phyloP scores from a whole-genome alignment of 2,113 vertebrate genomes.

The Athene cunicularia region DNA sequence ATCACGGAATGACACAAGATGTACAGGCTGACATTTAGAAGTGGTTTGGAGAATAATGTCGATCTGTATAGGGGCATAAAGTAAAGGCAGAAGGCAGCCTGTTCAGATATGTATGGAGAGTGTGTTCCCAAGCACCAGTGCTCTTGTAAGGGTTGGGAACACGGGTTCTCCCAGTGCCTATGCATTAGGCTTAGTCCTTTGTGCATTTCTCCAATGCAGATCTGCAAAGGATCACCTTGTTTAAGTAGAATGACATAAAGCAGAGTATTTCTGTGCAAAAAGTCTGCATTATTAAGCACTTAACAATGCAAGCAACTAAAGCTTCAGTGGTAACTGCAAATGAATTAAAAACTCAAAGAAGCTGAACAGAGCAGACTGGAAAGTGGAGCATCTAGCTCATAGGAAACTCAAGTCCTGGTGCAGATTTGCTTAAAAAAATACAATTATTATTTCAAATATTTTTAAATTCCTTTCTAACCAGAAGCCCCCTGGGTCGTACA shows the following conservation, averaged over 20 bases:
- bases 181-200: neutral
- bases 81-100: neutral
- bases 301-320: neutral
- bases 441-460: neutral
- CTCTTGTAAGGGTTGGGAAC: neutral
- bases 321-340: neutral
- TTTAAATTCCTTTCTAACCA: slow-evolving; percentile 32
- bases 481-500: neutral
- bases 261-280: neutral
- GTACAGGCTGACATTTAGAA: neutral
- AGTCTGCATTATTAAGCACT: neutral
- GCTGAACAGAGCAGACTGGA: neutral
- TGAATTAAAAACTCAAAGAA: neutral
- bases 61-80: neutral
- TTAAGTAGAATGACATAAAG: neutral
- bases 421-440: neutral
- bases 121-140: neutral
- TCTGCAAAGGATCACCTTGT: neutral
- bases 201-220: neutral
- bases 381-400: neutral
- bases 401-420: neutral
- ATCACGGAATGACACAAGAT: neutral
- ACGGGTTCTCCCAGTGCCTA: neutral
- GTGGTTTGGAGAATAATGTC: neutral
- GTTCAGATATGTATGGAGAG: rapidly evolving